phyloP scores from a whole-genome alignment of 1,140 invertebrate genomes.

The Metopolophium dirhodum region DNA sequence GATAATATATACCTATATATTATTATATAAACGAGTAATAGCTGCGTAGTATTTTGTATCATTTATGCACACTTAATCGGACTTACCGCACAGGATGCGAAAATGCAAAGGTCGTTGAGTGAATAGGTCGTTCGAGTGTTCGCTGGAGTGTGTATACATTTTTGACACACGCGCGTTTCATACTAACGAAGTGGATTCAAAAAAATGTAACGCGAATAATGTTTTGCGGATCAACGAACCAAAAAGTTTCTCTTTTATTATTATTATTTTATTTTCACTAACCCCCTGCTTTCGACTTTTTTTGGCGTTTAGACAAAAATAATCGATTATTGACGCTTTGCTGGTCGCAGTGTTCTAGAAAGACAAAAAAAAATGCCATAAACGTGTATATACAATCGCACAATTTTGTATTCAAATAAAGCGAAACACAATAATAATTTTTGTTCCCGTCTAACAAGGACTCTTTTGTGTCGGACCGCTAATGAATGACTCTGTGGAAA shows the following conservation, averaged over 20 bases:
- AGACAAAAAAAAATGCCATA: conserved; percentile 35
- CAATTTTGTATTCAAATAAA: conserved; percentile 57
- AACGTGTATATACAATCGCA: conserved; percentile 37
- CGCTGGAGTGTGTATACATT: conserved; percentile 26
- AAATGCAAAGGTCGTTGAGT: conserved; percentile 9
- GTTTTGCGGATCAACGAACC: conserved; percentile 55
- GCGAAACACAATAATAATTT: conserved; percentile 50
- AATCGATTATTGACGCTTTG: conserved; percentile 55
- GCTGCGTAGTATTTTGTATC: background rate
- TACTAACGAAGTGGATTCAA: conserved; percentile 56
- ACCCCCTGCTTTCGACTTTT: conserved; percentile 23
- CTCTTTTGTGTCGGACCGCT: conserved; percentile 40
- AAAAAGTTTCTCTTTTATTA: conserved; percentile 43
- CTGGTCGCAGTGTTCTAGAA: conserved; percentile 32
- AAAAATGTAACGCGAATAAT: conserved; percentile 46
- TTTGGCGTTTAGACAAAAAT: conserved; percentile 54
- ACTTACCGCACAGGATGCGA: conserved; percentile 22
- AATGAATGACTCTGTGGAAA: conserved; percentile 54
- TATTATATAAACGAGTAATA: background rate
- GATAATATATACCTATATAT: background rate
- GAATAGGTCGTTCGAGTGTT: conserved; percentile 2
- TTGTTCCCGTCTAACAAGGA: conserved; percentile 41
- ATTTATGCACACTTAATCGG: conserved; percentile 19
- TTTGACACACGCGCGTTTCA: conserved; percentile 34
- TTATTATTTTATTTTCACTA: conserved; percentile 44